Base-by-base conservation (phyloP, 2,113 vertebrate species). In the Boulengeromyrus knoepffleri region DNA sequence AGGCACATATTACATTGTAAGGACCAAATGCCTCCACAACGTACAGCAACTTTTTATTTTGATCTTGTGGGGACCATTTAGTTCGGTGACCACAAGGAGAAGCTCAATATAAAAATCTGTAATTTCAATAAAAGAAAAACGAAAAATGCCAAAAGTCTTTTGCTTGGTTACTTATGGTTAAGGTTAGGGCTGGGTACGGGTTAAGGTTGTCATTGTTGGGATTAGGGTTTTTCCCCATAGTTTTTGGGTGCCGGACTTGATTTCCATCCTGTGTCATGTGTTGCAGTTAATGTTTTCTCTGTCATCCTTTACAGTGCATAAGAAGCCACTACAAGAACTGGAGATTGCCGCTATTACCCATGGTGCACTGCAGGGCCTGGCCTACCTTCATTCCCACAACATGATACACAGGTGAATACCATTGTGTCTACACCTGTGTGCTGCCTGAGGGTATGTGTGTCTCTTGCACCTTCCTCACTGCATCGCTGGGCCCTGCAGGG, bases 261-360 rank as follows among this genome's bases (percentile, higher is more conserved):
- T 80, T 80, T 80, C 31, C 74, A 31, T 21, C 5, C 39, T 83
- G 39, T 47, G 8, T 24, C 0, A 9, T 53, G 53, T 24, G 24
- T 90, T 62, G 21, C 31, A 47, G 46, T 89, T 80, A 88, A 5
- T 17, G 42, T 74, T 52, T 89, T 85, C 52, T 93, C 6, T 85
- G 46, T 39, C 80, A 85, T 27, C 56, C 94, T 87, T 19, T 53
- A 62, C 94, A 99, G 99, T 99, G 96, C 98, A 99, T 97, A 99
- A 99, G 96, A 99, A 99, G 95, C 98, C 99, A 90, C 96, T 99
- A 91, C 98, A 99, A 97, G 99, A 99, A 97, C 95, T 99, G 92
- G 99, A 99, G 97, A 99, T 99, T 95, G 99, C 99, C 94, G 99
- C 98, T 94, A 99, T 99, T 95, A 99, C 98, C 93, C 98, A 99